Evolutionary conservation across 92 coral and sea anemone genomes (phyloP), one percentile per base, ranked within the genome.

Genomic region (Palythoa heliodiscus): DNA sequence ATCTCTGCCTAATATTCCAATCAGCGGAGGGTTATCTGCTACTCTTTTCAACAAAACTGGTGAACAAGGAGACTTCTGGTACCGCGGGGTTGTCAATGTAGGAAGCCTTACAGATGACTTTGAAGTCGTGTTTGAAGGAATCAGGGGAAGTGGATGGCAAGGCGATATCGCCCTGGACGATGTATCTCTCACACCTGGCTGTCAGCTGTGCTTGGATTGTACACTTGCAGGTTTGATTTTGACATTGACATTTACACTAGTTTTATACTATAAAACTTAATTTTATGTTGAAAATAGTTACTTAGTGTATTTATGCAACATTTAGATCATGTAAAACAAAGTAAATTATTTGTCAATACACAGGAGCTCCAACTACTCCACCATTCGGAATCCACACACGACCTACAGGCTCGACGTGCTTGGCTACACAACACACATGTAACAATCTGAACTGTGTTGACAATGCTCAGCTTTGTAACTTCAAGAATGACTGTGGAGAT

Each of bases 361-460:
- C 52, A 97, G 99, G 99, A 38, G 93, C 92, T 68, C 99, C 99
- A 14, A 89, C 97, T 20, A 73, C 97, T 9, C 89, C 99, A 22
- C 99, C 99, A 13, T 97, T 97, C 80, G 99, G 99, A 48, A 93
- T 95, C 70, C 99, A 97, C 93, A 91, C 99, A 11, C 94, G 99
- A 20, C 99, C 99, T 5, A 90, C 99, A 43, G 94, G 93, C 13
- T 91, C 99, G 3, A 74, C 95, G 11, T 97, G 99, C 53, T 88
- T 91, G 52, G 74, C 94, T 2, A 88, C 95, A 52, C 98, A 97
- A 76, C 90, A 88, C 83, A 96, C 91, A 23, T 97, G 99, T 71
- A 91, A 94, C 68, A 97, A 97, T 83, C 89, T 90, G 10, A 92
- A 92, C 29, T 97, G 99, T 64, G 98, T 97, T 6, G 98, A 97